Evolutionary conservation across 1,140 invertebrate genomes (phyloP).

Genomic region (Drosophila lacertosa): DNA sequence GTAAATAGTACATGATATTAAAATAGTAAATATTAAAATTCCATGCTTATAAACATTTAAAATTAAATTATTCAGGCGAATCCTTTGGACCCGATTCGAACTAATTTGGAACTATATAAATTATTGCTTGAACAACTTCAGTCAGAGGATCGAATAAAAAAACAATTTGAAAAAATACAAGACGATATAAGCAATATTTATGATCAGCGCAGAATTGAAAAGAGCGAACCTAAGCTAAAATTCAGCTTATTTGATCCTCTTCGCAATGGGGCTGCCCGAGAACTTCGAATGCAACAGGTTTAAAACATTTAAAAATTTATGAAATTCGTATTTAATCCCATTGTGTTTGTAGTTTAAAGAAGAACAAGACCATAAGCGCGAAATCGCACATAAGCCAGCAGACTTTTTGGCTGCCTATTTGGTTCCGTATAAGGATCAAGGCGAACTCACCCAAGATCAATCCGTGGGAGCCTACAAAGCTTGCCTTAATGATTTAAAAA

Average conservation of each 20-base stretch:
- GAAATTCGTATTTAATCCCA: background rate
- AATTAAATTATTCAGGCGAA: conserved; percentile 84
- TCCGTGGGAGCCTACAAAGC: conserved; percentile 83
- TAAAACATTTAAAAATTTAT: background rate
- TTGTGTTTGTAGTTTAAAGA: conserved; percentile 79
- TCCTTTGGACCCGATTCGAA: conserved; percentile 86
- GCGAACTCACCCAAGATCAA: conserved; percentile 68
- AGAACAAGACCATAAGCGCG: conserved; percentile 70
- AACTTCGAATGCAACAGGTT: conserved; percentile 65
- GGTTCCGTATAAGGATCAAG: conserved; percentile 84
- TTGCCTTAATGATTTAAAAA: conserved; percentile 86
- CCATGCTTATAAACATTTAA: background rate
- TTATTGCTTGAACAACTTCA: conserved; percentile 85
- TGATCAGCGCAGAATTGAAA: conserved; percentile 83
- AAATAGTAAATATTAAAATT: background rate
- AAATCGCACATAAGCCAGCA: conserved; percentile 79
- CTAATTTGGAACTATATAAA: conserved; percentile 87
- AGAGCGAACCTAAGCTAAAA: conserved; percentile 84
- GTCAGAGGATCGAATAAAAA: conserved; percentile 84
- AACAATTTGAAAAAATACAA: conserved; percentile 83
- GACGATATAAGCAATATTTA: conserved; percentile 85
- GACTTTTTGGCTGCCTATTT: conserved; percentile 87
- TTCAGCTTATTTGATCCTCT: conserved; percentile 85
- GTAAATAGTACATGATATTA: too few species aligned
- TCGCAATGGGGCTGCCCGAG: conserved; percentile 85